These are phyloP conservation scores for Heliornis fulica DNA, from an alignment of 2,113 vertebrate genomes.

Conservation along the genomic window DNA sequence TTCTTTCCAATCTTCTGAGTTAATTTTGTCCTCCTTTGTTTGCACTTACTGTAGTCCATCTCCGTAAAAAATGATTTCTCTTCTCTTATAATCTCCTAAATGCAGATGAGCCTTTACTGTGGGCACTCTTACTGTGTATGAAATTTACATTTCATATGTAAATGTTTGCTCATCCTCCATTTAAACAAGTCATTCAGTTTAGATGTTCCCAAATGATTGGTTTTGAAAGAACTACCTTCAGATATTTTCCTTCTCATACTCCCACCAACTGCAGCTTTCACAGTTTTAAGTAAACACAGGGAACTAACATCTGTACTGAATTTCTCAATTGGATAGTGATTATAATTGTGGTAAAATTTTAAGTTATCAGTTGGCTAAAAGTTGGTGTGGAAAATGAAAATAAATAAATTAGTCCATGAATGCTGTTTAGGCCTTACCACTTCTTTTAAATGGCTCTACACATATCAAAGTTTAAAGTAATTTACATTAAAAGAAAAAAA, in stretches of 20 bases:
- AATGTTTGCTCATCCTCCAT: constrained; percentile 11
- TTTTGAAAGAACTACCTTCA: background rate
- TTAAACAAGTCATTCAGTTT: background rate
- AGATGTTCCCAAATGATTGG: background rate
- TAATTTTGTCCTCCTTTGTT: background rate
- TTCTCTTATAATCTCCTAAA: background rate
- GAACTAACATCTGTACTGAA: background rate
- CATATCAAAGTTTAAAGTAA: background rate
- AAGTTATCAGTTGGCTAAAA: background rate
- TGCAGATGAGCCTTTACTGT: background rate
- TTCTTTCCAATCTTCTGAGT: background rate
- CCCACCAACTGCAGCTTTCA: background rate
- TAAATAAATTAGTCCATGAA: background rate
- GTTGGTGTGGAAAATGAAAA: background rate
- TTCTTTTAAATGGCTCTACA: background rate
- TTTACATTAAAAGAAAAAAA: background rate
- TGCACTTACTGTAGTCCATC: background rate
- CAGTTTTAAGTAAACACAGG: background rate
- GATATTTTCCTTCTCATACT: background rate
- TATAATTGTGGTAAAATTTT: background rate
- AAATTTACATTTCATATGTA: background rate
- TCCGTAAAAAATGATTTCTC: background rate
- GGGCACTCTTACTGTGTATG: background rate
- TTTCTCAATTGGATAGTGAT: background rate
- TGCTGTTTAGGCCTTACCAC: background rate